Percentiles rank a stretch among this genome's conserved stretches.
phyloP scores from a whole-genome alignment of 1,140 invertebrate species.

The Papilio polytes region DNA sequence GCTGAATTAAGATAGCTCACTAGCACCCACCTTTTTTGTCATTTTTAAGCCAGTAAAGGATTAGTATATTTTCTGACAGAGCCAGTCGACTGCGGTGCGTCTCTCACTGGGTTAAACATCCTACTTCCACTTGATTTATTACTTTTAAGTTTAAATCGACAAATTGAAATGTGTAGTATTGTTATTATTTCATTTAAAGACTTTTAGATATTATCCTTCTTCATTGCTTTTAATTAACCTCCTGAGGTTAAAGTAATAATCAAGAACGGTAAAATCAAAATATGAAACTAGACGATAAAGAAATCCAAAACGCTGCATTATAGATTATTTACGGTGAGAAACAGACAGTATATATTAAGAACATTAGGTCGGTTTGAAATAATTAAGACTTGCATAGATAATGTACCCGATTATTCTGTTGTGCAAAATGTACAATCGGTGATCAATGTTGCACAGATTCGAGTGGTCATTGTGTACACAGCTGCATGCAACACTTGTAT shows the following conservation, averaged over 20 bases:
- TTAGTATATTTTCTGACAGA: too few relatives aligned
- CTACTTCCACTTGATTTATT: too few relatives aligned
- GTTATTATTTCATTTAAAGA: too few relatives aligned
- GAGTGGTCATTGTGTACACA: neutral
- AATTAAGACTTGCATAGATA: constrained; percentile 31
- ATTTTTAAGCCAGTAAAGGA: too few relatives aligned
- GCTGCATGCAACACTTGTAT: neutral
- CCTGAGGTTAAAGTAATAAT: neutral
- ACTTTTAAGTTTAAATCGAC: too few relatives aligned
- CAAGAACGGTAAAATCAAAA: neutral
- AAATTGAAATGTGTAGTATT: too few relatives aligned
- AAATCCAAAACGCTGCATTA: neutral
- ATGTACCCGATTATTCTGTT: constrained; percentile 17
- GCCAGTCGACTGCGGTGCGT: too few relatives aligned
- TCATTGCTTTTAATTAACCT: neutral
- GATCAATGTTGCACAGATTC: neutral
- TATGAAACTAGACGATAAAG: neutral
- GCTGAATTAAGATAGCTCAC: too few relatives aligned
- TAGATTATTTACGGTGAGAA: neutral
- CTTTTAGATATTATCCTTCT: too few relatives aligned
- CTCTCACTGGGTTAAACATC: too few relatives aligned
- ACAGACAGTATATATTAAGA: constrained; percentile 8
- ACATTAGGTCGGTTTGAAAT: constrained; percentile 1
- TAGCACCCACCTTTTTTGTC: too few relatives aligned
- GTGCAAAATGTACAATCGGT: constrained; percentile 14